A percentile compares a stretch with the other conserved stretches of the same genome.
Evolutionary conservation across 2,797 vertebrate genomes (phyloP).

Genomic region (Semaprochilodus insignis): DNA sequence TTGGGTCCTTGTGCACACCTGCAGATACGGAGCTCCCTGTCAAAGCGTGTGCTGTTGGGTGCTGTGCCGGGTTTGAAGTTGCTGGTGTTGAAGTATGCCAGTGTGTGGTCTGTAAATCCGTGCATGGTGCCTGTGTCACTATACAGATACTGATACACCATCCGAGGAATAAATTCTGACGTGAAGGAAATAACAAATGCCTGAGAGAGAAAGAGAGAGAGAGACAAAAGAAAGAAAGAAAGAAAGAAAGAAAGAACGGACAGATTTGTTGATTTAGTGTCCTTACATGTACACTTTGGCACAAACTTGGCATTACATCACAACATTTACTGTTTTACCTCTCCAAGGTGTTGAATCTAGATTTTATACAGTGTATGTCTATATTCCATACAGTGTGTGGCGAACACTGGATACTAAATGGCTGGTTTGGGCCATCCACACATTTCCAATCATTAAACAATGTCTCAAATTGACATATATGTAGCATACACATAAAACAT

Average conservation of each 20-base stretch:
- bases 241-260: neutral
- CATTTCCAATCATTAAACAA: neutral
- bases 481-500: neutral
- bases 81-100: slow-evolving; percentile 95
- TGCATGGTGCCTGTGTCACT: slow-evolving; percentile 92
- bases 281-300: neutral
- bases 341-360: neutral
- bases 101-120: slow-evolving; percentile 94
- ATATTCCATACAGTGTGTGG: neutral
- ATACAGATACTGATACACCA: slow-evolving; percentile 94
- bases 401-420: neutral
- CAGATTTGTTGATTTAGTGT: neutral
- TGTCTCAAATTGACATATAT: neutral
- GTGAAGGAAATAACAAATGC: slow-evolving; percentile 99
- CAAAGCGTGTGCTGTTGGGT: slow-evolving; percentile 84
- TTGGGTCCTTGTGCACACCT: slow-evolving; percentile 75
- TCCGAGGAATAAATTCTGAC: slow-evolving; percentile 95
- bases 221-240: neutral
- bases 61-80: slow-evolving; percentile 88
- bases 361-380: neutral
- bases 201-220: slow-evolving; percentile 70
- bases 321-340: neutral
- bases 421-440: neutral
- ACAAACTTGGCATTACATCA: neutral
- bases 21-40: slow-evolving; percentile 89